Conservation (phyloP, 2,888 invertebrate species). For the Callosobruchus maculatus region DNA sequence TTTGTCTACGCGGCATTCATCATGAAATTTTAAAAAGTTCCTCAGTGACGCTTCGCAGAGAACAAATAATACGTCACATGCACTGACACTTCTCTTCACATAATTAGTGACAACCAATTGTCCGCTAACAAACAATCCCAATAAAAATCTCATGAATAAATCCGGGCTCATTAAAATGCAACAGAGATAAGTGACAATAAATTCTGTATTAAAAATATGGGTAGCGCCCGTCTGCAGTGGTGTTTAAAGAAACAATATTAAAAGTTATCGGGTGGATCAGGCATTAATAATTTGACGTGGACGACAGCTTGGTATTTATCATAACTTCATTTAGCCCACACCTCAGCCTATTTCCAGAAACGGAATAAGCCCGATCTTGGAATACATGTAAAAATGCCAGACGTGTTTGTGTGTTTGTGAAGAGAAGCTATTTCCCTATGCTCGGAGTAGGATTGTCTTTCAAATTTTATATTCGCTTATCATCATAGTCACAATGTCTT, state of each 20-base stretch:
- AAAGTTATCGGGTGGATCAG: background rate
- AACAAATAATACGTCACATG: background rate
- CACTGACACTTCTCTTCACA: background rate
- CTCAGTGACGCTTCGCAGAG: background rate
- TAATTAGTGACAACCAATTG: background rate
- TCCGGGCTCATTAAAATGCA: background rate
- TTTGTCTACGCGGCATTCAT: background rate
- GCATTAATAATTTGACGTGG: slow-evolving; percentile 1
- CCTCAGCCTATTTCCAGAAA: slow-evolving; percentile 19
- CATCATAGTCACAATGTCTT: too few relatives aligned
- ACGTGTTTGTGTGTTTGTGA: too few relatives aligned
- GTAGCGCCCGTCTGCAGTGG: background rate
- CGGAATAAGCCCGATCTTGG: background rate
- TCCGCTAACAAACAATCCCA: background rate
- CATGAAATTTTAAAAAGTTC: background rate
- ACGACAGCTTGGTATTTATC: slow-evolving; percentile 35
- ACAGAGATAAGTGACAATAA: background rate
- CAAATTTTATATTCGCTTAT: too few relatives aligned
- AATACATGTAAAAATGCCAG: too few relatives aligned
- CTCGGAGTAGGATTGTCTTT: too few relatives aligned
- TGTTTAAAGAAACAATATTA: background rate
- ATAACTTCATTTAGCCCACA: slow-evolving; percentile 42
- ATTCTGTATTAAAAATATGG: background rate
- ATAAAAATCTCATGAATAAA: slow-evolving; percentile 1
- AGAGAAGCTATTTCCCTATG: too few relatives aligned